These are phyloP conservation scores for Forbesichthys agassizii DNA, from an alignment of 2,113 vertebrate genomes.

Conservation along the genomic window DNA sequence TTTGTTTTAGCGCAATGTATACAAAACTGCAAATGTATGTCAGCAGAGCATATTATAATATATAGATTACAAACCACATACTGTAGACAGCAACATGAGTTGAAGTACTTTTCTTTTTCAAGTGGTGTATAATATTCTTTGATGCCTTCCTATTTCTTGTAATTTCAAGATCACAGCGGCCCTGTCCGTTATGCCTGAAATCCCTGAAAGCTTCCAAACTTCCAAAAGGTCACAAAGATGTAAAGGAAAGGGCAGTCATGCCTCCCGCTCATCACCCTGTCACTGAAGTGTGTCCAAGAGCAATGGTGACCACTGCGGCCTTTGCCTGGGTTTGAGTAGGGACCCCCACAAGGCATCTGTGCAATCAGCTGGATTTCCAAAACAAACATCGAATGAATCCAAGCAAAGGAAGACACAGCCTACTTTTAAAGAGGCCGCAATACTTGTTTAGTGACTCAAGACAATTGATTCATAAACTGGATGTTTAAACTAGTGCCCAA, in stretches of 20 bases:
- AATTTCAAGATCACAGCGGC: background rate
- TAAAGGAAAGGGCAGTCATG: slow-evolving; percentile 25
- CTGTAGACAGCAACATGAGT: background rate
- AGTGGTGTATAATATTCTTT: slow-evolving; percentile 27
- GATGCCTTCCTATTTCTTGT: slow-evolving; percentile 23
- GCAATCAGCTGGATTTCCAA: slow-evolving; percentile 74
- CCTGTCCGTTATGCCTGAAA: slow-evolving; percentile 24
- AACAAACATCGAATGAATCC: slow-evolving; percentile 83
- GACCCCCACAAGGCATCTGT: slow-evolving; percentile 49
- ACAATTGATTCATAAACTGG: slow-evolving; percentile 88
- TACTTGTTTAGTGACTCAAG: slow-evolving; percentile 86
- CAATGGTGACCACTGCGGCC: slow-evolving; percentile 30
- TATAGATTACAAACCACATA: no score
- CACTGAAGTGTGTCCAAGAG: slow-evolving; percentile 42
- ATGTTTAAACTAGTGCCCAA: slow-evolving; percentile 74
- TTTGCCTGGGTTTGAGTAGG: slow-evolving; percentile 65
- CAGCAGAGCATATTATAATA: no score
- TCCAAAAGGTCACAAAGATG: slow-evolving; percentile 65
- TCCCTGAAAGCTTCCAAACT: slow-evolving; percentile 46
- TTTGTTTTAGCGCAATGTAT: no score
- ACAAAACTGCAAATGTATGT: no score
- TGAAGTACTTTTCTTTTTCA: slow-evolving; percentile 15
- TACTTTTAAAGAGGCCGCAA: slow-evolving; percentile 81
- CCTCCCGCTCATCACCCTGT: slow-evolving; percentile 46
- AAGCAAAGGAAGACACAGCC: slow-evolving; percentile 77